Base-by-base conservation (phyloP, 2,797 vertebrate species). In the Gephyroberyx darwinii region DNA sequence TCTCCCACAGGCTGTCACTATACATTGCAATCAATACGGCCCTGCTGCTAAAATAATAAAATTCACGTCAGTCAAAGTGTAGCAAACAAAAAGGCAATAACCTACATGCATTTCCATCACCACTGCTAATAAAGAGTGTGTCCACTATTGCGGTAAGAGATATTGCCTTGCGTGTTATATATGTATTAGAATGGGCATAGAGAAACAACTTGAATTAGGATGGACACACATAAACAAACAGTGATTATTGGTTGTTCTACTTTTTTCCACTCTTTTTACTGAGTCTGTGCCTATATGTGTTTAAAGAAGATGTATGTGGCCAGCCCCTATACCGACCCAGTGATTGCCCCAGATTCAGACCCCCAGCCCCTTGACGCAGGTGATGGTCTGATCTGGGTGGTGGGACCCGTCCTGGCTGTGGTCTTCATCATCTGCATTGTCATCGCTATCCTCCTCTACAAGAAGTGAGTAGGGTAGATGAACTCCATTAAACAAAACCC, bases 381-480 rank as follows among this genome's bases (percentile, higher is more conserved):
- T 0, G 98, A 99, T 2, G 98, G 98, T 22, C 94, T 99, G 13
- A 98, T 99, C 90, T 99, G 98, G 98, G 97, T 99, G 86, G 96
- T 99, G 0, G 98, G 98, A 50, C 98, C 98, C 0, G 97, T 99
- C 52, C 90, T 99, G 55, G 98, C 98, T 0, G 98, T 99, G 53
- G 95, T 99, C 62, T 99, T 99, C 92, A 99, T 99, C 89, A 98
- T 99, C 92, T 99, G 97, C 89, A 98, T 99, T 0, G 98, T 99
- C 77, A 99, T 99, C 0, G 98, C 97, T 68, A 99, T 99, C 76
- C 93, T 99, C 31, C 95, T 99, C 20, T 99, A 98, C 89, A 99
- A 99, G 91, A 99, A 98, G 98, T 99, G 91, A 96, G 96, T 88
- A 56, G 26, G 62, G 37, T 19, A 2, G 8, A 58, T 39, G 19